These are phyloP conservation scores for Stratiomys singularior DNA, from an alignment of 2,888 invertebrate genomes.

Conservation along the genomic window DNA sequence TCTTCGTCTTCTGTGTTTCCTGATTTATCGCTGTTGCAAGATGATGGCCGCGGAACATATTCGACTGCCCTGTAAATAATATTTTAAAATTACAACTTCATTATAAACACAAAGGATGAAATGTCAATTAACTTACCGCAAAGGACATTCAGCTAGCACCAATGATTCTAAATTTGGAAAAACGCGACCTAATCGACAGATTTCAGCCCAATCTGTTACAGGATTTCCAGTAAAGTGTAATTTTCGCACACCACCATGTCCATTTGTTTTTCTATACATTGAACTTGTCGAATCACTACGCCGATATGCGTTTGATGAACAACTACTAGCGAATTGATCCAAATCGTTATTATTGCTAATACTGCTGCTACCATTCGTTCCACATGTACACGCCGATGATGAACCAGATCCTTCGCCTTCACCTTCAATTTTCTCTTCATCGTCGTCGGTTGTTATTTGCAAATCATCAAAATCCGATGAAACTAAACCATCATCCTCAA, in stretches of 20 bases:
- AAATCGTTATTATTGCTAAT: conserved; percentile 41
- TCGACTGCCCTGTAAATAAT: conserved; percentile 53
- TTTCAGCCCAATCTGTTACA: conserved; percentile 84
- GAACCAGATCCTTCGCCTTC: background rate
- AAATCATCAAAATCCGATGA: conserved; percentile 52
- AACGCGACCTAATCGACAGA: conserved; percentile 83
- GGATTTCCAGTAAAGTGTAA: conserved; percentile 90
- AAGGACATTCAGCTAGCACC: conserved; percentile 86
- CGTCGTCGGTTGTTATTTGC: conserved; percentile 51
- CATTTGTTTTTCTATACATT: conserved; percentile 60
- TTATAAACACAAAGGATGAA: background rate
- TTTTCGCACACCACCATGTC: conserved; percentile 77
- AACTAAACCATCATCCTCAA: conserved; percentile 55
- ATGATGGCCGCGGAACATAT: conserved; percentile 53
- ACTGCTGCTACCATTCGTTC: conserved; percentile 25
- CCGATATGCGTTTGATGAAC: conserved; percentile 44
- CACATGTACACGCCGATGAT: conserved; percentile 43
- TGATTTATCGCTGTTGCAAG: conserved; percentile 64
- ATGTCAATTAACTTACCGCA: conserved; percentile 65
- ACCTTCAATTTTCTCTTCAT: conserved; percentile 52
- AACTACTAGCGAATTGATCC: conserved; percentile 16
- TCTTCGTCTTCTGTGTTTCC: conserved; percentile 69
- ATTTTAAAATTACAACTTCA: background rate
- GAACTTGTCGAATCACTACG: conserved; percentile 52
- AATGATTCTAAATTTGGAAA: conserved; percentile 88